Percentiles rank a stretch among this genome's conserved stretches.
These are phyloP conservation scores for Hippopotamyrus pictus DNA, from an alignment of 2,797 vertebrate genomes.

Conservation along the genomic window DNA sequence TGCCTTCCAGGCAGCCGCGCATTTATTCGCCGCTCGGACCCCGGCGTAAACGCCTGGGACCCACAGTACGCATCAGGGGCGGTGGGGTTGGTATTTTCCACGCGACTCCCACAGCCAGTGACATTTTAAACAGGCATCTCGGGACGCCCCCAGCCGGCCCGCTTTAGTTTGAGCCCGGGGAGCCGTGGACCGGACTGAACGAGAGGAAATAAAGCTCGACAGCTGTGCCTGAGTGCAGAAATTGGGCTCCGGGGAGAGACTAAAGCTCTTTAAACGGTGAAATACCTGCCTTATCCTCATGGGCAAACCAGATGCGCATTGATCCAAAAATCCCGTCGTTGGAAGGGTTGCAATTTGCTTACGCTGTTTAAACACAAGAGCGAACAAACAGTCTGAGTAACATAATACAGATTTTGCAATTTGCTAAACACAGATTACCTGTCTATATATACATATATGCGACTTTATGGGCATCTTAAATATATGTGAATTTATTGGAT, in stretches of 20 bases:
- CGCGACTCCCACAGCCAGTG: slow-evolving; percentile 35
- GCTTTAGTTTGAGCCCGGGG: background rate
- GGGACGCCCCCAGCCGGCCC: background rate
- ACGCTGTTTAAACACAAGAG: background rate
- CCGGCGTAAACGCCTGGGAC: slow-evolving; percentile 45
- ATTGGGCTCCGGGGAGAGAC: slow-evolving; percentile 1
- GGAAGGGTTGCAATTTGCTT: background rate
- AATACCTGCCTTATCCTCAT: slow-evolving; percentile 7
- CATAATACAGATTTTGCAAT: background rate
- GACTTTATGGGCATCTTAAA: background rate
- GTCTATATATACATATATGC: background rate
- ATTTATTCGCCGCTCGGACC: slow-evolving; percentile 57
- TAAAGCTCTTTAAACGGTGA: background rate
- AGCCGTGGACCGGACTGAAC: background rate
- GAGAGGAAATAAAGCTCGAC: background rate
- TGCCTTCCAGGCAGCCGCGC: slow-evolving; percentile 57
- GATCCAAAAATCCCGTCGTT: background rate
- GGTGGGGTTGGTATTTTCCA: slow-evolving; percentile 45
- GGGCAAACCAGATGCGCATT: background rate
- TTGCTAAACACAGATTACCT: background rate
- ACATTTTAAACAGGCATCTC: background rate
- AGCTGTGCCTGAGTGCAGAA: background rate
- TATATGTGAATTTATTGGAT: background rate
- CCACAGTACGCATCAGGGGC: slow-evolving; percentile 26
- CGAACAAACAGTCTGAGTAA: background rate